A percentile compares a stretch with the other conserved stretches of the same genome.
phyloP scores from a whole-genome alignment of 2,888 invertebrate genomes.

The Trissonchulus sp. region DNA sequence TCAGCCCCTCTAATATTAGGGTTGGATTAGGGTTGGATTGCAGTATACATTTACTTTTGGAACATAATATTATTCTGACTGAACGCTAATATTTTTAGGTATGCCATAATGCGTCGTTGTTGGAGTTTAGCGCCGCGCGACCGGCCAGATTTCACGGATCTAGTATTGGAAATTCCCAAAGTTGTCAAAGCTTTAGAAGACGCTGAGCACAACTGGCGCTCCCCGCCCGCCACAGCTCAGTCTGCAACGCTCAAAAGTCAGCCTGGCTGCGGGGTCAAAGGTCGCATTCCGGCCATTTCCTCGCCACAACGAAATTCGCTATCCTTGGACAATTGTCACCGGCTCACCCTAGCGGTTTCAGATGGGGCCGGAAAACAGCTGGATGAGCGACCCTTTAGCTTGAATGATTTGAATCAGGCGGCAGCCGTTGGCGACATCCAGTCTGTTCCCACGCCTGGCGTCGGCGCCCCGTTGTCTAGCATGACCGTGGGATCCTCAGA shows the following conservation, averaged over 20 bases:
- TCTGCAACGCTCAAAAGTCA: not conserved
- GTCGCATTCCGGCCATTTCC: not conserved
- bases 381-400: too few relatives aligned
- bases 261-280: not conserved
- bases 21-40: not conserved
- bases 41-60: not conserved
- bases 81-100: too few relatives aligned
- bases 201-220: not conserved
- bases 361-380: too few relatives aligned
- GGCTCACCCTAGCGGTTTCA: too few relatives aligned
- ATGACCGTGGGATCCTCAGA: too few relatives aligned
- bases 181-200: not conserved
- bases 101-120: constrained; percentile 40
- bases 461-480: too few relatives aligned
- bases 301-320: not conserved
- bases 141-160: constrained; percentile 40
- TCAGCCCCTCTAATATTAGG: too few relatives aligned
- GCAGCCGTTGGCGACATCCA: too few relatives aligned
- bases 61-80: too few relatives aligned
- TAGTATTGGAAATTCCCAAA: constrained; percentile 24
- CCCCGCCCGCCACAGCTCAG: not conserved
- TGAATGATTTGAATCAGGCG: too few relatives aligned
- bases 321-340: not conserved
- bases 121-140: constrained; percentile 38
- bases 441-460: too few relatives aligned